Evolutionary conservation across 2,113 vertebrate species (phyloP).

Genomic region (Apistogramma diplotaenia): DNA sequence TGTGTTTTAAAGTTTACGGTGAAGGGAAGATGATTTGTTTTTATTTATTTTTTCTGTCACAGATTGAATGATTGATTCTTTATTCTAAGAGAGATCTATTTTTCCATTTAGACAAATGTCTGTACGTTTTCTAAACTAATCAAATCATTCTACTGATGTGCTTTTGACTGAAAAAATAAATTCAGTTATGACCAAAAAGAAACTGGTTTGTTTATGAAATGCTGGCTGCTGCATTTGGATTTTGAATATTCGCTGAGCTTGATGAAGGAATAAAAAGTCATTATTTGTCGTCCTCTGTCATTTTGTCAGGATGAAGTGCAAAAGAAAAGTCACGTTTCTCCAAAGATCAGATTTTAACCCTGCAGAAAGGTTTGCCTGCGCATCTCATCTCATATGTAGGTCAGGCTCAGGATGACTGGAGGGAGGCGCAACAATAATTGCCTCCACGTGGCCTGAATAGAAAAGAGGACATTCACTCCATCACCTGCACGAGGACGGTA

Average conservation of each 20-base stretch:
- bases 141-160: constrained; percentile 24
- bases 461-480: background rate
- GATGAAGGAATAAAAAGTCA: too few species aligned
- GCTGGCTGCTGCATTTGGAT: background rate
- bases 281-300: background rate
- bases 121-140: constrained; percentile 59
- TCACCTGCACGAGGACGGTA: background rate
- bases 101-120: constrained; percentile 70
- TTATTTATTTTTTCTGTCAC: constrained; percentile 15
- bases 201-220: background rate
- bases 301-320: background rate
- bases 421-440: background rate
- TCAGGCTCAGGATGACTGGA: background rate
- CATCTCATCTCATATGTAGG: background rate
- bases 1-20: constrained; percentile 26
- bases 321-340: background rate
- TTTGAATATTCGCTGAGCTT: too few species aligned
- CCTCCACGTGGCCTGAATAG: background rate
- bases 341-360: background rate
- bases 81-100: constrained; percentile 65
- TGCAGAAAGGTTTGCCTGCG: background rate
- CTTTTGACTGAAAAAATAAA: constrained; percentile 49
- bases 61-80: constrained; percentile 41
- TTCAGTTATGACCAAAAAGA: background rate
- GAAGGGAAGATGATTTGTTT: constrained; percentile 7